Conservation (phyloP, 2,113 vertebrate species). For the Pelecanus crispus region DNA sequence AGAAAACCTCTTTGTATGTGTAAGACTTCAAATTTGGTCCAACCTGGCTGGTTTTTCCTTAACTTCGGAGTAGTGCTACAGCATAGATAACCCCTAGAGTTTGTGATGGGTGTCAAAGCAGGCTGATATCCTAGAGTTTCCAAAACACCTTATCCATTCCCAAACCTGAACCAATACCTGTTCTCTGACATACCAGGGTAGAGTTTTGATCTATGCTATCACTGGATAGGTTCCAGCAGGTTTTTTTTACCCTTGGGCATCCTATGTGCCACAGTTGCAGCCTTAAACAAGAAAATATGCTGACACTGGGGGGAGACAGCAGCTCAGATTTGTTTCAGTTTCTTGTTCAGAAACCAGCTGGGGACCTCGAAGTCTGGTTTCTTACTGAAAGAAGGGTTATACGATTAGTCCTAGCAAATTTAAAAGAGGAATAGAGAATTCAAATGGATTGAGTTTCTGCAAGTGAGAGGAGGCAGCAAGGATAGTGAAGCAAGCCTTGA, state of each 20-base stretch:
- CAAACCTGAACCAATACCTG: not conserved
- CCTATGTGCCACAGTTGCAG: not conserved
- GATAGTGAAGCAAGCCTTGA: not conserved
- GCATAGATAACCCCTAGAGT: not conserved
- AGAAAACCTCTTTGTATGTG: not conserved
- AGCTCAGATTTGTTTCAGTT: conserved; percentile 15
- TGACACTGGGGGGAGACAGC: conserved; percentile 54
- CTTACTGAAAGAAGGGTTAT: not conserved
- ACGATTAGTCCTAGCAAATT: not conserved
- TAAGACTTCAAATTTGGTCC: not conserved
- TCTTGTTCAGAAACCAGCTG: not conserved
- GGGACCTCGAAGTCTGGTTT: not conserved
- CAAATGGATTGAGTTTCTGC: not conserved
- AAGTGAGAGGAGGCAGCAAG: not conserved
- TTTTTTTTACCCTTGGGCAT: not conserved
- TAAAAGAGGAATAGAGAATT: not conserved
- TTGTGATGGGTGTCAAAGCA: not conserved
- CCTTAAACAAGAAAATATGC: not conserved
- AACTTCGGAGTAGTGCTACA: fast-evolving
- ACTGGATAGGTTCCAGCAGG: not conserved
- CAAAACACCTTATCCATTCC: not conserved
- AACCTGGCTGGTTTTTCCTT: not conserved
- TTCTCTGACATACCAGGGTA: not conserved
- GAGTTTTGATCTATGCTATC: not conserved
- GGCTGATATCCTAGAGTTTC: not conserved